Percentiles rank a stretch among this genome's conserved stretches.
phyloP scores from a whole-genome alignment of 2,888 invertebrate species.

The Abrostola tripartita region DNA sequence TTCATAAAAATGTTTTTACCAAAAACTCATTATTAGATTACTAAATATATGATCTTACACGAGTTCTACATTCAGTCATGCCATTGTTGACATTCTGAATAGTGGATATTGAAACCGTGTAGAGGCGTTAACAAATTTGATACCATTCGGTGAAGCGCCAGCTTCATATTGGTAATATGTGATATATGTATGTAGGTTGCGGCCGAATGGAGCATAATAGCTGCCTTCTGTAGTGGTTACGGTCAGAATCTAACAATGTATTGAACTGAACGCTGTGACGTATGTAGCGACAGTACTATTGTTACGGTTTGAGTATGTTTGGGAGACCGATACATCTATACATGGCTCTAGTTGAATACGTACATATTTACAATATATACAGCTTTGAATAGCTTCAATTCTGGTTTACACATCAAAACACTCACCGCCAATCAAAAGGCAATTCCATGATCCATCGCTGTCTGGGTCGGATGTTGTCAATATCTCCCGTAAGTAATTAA shows the following conservation, averaged over 20 bases:
- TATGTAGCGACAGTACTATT: conserved; percentile 34
- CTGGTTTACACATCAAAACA: conserved; percentile 19
- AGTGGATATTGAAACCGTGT: conserved; percentile 45
- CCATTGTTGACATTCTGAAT: conserved; percentile 26
- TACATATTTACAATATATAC: conserved; percentile 2
- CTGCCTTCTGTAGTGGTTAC: conserved; percentile 32
- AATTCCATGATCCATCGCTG: conserved; percentile 38
- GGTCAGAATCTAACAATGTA: conserved; percentile 44
- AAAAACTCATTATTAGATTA: too few species aligned
- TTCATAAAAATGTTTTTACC: too few species aligned
- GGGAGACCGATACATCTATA: conserved; percentile 20
- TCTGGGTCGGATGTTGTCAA: conserved; percentile 43
- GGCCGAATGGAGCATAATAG: conserved; percentile 33
- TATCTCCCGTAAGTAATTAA: conserved; percentile 54
- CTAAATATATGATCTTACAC: too few species aligned
- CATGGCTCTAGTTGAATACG: conserved; percentile 6
- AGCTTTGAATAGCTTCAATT: conserved; percentile 17
- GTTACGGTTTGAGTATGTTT: conserved; percentile 38
- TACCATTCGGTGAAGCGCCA: conserved; percentile 18
- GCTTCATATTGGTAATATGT: conserved; percentile 24
- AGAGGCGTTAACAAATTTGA: conserved; percentile 28
- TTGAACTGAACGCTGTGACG: conserved; percentile 32
- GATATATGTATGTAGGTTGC: conserved; percentile 30
- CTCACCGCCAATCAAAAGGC: conserved; percentile 48
- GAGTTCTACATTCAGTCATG: too few species aligned